These are phyloP conservation scores for Grus americana DNA, from an alignment of 2,113 vertebrate species.

Conservation along the genomic window DNA sequence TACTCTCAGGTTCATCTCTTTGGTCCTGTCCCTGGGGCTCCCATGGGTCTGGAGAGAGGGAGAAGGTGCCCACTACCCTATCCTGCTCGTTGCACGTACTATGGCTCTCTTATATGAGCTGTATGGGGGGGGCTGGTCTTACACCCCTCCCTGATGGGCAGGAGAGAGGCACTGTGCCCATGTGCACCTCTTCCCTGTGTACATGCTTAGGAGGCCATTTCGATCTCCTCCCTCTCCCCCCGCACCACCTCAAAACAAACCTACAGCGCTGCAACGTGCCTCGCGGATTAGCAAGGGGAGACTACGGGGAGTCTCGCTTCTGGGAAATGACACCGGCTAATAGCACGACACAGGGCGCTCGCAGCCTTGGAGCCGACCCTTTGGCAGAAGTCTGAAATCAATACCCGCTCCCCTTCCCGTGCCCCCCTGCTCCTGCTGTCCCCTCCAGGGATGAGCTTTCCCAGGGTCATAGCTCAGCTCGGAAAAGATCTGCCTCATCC, in stretches of 20 bases:
- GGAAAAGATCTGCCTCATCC: neutral
- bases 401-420: neutral
- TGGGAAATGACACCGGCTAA: neutral
- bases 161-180: neutral
- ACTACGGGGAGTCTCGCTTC: neutral
- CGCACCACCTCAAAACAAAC: neutral
- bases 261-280: neutral
- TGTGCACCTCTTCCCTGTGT: neutral
- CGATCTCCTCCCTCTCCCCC: neutral
- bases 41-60: neutral
- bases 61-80: fast-evolving
- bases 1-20: neutral
- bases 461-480: neutral
- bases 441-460: neutral
- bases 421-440: neutral
- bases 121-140: neutral
- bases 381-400: slow-evolving; percentile 36
- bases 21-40: neutral
- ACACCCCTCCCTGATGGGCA: neutral
- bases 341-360: neutral
- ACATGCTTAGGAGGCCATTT: neutral
- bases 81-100: neutral
- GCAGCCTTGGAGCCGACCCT: neutral
- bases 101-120: neutral
- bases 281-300: neutral